A percentile compares a stretch with the other conserved stretches of the same genome.
These are phyloP conservation scores for Ferdinandea cuprea DNA, from an alignment of 2,888 invertebrate species.

Conservation along the genomic window DNA sequence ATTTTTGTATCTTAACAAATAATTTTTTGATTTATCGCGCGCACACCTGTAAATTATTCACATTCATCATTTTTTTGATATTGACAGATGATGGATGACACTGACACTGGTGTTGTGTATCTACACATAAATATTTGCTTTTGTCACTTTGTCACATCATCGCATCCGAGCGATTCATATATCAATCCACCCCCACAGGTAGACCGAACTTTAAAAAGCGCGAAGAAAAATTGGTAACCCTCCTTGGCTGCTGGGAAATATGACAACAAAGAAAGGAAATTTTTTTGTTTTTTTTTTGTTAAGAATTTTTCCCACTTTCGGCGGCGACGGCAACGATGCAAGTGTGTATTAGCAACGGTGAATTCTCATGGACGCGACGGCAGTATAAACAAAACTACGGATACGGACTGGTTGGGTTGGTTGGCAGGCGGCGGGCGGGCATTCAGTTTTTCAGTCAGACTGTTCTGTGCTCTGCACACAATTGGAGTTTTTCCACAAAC, in stretches of 20 bases:
- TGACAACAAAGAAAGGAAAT: slow-evolving; percentile 22
- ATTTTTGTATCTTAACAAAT: slow-evolving; percentile 22
- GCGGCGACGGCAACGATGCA: slow-evolving; percentile 40
- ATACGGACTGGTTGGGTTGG: slow-evolving; percentile 62
- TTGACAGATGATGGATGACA: slow-evolving; percentile 44
- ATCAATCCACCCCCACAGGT: slow-evolving; percentile 13
- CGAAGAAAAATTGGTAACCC: slow-evolving; percentile 24
- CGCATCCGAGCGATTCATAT: slow-evolving; percentile 39
- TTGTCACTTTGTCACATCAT: slow-evolving; percentile 60
- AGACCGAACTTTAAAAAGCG: slow-evolving; percentile 54
- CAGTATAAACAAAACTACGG: slow-evolving; percentile 74
- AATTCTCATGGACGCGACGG: slow-evolving; percentile 71
- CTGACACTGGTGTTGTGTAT: slow-evolving; percentile 4
- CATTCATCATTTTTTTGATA: slow-evolving; percentile 42
- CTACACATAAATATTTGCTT: not conserved
- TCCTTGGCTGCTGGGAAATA: not conserved
- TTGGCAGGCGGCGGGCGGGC: slow-evolving; percentile 72
- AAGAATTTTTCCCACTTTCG: slow-evolving; percentile 33
- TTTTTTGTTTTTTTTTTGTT: too few relatives aligned
- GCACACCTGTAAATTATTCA: slow-evolving; percentile 49
- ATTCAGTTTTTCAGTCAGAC: slow-evolving; percentile 50
- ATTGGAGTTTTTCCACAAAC: slow-evolving; percentile 66
- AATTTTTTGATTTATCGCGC: slow-evolving; percentile 23
- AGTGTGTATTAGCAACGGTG: slow-evolving; percentile 61
- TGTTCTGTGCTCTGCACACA: slow-evolving; percentile 53